Percentiles rank a stretch among this genome's conserved stretches.
phyloP scores from a whole-genome alignment of 2,888 invertebrate genomes.

The Nymphalis urticae region DNA sequence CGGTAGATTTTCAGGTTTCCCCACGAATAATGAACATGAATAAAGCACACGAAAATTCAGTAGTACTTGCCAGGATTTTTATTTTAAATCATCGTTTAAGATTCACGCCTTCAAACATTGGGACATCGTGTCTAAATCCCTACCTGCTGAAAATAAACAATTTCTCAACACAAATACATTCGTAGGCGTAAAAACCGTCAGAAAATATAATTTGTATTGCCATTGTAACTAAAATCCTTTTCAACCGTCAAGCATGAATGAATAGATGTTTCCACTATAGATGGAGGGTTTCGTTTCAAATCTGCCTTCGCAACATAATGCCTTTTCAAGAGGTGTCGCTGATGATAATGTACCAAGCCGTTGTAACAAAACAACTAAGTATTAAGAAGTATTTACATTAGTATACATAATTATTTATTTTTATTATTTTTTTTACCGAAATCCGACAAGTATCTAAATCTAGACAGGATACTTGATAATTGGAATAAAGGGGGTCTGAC shows the following conservation, averaged over 20 bases:
- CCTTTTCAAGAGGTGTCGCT: slow-evolving; percentile 22
- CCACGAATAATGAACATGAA: no score
- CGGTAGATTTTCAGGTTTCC: no score
- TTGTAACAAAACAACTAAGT: slow-evolving; percentile 14
- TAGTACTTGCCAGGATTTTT: no score
- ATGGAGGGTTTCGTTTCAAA: slow-evolving; percentile 9
- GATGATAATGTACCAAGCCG: slow-evolving; percentile 16
- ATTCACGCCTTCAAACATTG: no score
- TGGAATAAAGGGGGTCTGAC: no score
- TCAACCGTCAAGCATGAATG: not conserved
- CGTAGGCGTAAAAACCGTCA: slow-evolving; percentile 1
- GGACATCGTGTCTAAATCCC: no score
- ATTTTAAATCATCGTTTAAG: no score
- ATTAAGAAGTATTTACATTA: slow-evolving; percentile 3
- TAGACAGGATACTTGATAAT: no score
- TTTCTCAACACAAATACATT: not conserved
- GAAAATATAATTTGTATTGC: slow-evolving; percentile 10
- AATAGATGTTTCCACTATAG: not conserved
- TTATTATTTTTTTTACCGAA: no score
- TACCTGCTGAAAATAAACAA: not conserved
- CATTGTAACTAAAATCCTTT: slow-evolving; percentile 12
- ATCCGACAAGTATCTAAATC: no score
- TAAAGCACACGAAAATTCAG: no score
- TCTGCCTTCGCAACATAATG: slow-evolving; percentile 12
- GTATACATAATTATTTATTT: not conserved